These are phyloP conservation scores for Brotula barbata DNA, from an alignment of 2,797 vertebrate genomes.

Conservation along the genomic window DNA sequence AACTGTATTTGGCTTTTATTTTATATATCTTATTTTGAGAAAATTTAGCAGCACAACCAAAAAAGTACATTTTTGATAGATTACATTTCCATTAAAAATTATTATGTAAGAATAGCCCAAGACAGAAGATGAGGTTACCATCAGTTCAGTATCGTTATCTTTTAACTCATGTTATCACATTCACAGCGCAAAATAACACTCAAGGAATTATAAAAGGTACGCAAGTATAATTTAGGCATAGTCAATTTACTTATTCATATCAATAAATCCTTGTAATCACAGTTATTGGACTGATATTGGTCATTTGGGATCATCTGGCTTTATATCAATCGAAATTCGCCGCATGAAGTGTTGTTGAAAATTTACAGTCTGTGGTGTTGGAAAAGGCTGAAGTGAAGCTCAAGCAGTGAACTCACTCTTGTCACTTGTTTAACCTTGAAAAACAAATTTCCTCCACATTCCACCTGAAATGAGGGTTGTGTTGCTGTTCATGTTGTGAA, in stretches of 20 bases:
- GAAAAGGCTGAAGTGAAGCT: constrained; percentile 3
- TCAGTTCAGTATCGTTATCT: too few relatives aligned
- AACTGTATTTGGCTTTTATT: constrained; percentile 1
- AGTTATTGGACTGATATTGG: constrained; percentile 14
- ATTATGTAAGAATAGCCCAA: too few relatives aligned
- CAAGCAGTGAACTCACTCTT: constrained; percentile 16
- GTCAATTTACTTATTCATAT: too few relatives aligned
- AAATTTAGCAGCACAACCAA: too few relatives aligned
- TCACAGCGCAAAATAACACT: too few relatives aligned
- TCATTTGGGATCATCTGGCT: constrained; percentile 25
- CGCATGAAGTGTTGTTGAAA: constrained; percentile 11
- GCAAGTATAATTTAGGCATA: too few relatives aligned
- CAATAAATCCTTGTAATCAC: constrained; percentile 6
- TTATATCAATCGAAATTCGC: constrained; percentile 16
- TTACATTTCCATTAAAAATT: too few relatives aligned
- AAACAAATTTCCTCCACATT: constrained; percentile 3
- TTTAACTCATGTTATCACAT: too few relatives aligned
- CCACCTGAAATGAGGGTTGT: constrained; percentile 5
- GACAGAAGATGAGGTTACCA: too few relatives aligned
- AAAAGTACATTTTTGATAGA: too few relatives aligned
- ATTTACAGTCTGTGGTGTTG: constrained; percentile 28
- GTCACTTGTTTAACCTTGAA: not conserved
- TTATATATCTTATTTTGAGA: too few relatives aligned
- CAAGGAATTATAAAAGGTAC: too few relatives aligned
- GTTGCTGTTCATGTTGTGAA: constrained; percentile 39